Conservation (phyloP, 2,888 invertebrate species). For the Leucoptera coffeella region DNA sequence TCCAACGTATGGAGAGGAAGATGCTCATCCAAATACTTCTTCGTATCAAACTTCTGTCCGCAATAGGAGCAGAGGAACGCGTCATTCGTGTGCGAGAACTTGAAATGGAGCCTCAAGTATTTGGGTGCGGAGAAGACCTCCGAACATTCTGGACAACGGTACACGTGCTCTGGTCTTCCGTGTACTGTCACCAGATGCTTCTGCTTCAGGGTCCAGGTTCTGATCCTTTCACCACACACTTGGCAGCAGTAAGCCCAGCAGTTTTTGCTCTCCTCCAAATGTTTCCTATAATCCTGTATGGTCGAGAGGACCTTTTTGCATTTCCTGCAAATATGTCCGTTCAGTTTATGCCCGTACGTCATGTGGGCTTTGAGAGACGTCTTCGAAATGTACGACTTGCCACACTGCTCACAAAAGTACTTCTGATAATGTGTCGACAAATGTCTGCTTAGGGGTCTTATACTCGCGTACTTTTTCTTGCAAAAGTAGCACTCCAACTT, state of each 20-base stretch:
- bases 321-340: slow-evolving; percentile 7
- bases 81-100: slow-evolving; percentile 4
- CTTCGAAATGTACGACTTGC: slow-evolving; percentile 12
- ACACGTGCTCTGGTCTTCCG: slow-evolving; percentile 1
- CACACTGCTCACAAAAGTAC: slow-evolving; percentile 15
- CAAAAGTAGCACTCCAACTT: slow-evolving; percentile 12
- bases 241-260: slow-evolving; percentile 4
- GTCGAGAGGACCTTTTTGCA: slow-evolving; percentile 5
- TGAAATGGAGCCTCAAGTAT: slow-evolving; percentile 4
- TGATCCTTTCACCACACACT: slow-evolving; percentile 4
- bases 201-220: slow-evolving; percentile 2
- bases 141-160: slow-evolving; percentile 3
- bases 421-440: slow-evolving; percentile 13
- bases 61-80: slow-evolving; percentile 4
- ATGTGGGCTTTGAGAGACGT: slow-evolving; percentile 11
- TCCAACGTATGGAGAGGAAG: slow-evolving; percentile 14
- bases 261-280: slow-evolving; percentile 2
- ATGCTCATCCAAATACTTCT: slow-evolving; percentile 11
- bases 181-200: slow-evolving; percentile 4
- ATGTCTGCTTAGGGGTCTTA: slow-evolving; percentile 14
- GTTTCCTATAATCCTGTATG: slow-evolving; percentile 1
- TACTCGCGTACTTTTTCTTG: slow-evolving; percentile 9
- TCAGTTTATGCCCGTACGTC: slow-evolving; percentile 3
- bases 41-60: slow-evolving; percentile 11
- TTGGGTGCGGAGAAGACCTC: slow-evolving; percentile 2